phyloP scores from a whole-genome alignment of 2,797 vertebrate species.

The Notamacropus eugenii region DNA sequence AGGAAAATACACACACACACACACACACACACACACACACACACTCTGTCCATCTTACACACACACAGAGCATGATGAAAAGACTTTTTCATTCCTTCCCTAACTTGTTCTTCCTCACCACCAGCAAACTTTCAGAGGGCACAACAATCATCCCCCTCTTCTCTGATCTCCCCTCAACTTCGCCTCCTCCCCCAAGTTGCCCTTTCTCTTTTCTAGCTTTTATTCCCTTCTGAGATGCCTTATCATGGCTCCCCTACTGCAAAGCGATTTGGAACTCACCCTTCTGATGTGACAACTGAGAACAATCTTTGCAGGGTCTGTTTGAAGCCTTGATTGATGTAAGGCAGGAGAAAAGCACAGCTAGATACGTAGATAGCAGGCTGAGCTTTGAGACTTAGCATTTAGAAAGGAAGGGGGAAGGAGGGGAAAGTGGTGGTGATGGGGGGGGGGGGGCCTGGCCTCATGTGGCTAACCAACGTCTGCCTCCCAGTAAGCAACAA shows the following conservation, averaged over 20 bases:
- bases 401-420: background rate
- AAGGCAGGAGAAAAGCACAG: slow-evolving; percentile 63
- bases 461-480: slow-evolving; percentile 31
- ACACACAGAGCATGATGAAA: background rate
- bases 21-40: background rate
- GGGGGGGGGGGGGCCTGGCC: background rate
- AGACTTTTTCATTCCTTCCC: background rate
- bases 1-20: background rate
- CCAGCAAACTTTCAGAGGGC: slow-evolving; percentile 45
- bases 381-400: slow-evolving; percentile 28
- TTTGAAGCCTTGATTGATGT: slow-evolving; percentile 67
- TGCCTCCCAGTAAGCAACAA: slow-evolving; percentile 25
- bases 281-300: slow-evolving; percentile 70
- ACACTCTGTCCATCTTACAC: too few species aligned
- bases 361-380: slow-evolving; percentile 52
- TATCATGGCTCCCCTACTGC: slow-evolving; percentile 46
- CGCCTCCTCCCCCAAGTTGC: background rate
- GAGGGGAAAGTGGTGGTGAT: background rate
- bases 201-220: background rate
- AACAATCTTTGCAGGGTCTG: slow-evolving; percentile 60
- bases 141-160: slow-evolving; percentile 14
- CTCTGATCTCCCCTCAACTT: background rate
- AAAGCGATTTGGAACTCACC: slow-evolving; percentile 55
- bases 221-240: slow-evolving; percentile 59
- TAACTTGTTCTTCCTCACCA: background rate